These are phyloP conservation scores for Turritopsis rubra DNA, from an alignment of 30 jellyfish, hydroid and myxozoan genomes.

Conservation along the genomic window DNA sequence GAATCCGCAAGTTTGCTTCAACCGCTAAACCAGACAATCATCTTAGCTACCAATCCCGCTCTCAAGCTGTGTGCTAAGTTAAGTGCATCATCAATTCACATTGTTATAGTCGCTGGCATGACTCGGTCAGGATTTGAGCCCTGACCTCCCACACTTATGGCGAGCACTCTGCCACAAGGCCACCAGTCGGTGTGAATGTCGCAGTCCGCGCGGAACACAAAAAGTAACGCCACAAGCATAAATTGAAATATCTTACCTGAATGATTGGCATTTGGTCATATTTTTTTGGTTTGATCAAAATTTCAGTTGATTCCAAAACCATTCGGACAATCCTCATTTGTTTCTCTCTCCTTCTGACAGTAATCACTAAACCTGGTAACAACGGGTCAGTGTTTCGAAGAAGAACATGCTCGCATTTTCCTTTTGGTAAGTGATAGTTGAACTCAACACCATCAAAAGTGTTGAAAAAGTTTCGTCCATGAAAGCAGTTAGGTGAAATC, in stretches of 20 bases:
- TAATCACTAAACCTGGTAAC: neutral
- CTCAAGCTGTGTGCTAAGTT: no score
- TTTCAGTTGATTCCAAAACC: neutral
- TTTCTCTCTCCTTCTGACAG: neutral
- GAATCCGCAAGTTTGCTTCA: no score
- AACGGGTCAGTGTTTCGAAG: neutral
- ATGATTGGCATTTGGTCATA: neutral
- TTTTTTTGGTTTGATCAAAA: neutral
- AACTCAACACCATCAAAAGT: neutral
- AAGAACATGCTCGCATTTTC: neutral
- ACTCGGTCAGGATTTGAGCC: no score
- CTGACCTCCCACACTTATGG: no score
- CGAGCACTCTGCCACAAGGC: no score
- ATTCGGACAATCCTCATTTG: neutral
- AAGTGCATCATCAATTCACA: no score
- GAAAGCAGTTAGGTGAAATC: neutral
- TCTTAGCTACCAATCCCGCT: no score
- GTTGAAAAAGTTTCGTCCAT: neutral
- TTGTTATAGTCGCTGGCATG: no score
- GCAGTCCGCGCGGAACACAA: no score
- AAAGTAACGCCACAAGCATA: neutral
- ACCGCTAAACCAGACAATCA: no score
- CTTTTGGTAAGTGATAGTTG: neutral
- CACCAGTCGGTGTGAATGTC: no score
- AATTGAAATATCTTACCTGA: neutral